phyloP scores from a whole-genome alignment of 2,797 vertebrate genomes.

The Microchirus variegatus region DNA sequence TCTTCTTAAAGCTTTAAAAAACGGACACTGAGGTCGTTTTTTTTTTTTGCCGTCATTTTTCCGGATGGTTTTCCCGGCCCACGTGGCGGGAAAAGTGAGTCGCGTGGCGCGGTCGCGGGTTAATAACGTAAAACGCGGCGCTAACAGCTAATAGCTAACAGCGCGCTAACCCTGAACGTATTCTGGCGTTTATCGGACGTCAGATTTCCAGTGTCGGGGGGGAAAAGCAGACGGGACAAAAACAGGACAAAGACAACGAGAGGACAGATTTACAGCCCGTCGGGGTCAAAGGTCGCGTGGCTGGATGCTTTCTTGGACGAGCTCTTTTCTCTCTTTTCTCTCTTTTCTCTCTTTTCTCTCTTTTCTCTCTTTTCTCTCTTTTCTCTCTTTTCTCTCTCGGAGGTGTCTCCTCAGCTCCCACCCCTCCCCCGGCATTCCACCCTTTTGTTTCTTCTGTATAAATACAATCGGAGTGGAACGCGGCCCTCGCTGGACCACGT shows the following conservation, averaged over 20 bases:
- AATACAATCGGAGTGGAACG: slow-evolving; percentile 73
- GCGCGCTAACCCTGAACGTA: no score
- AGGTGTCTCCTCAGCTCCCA: slow-evolving; percentile 76
- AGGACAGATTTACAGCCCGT: slow-evolving; percentile 83
- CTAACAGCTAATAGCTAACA: no score
- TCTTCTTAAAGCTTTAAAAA: no score
- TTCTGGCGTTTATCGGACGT: no score
- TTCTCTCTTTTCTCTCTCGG: slow-evolving; percentile 77
- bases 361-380: slow-evolving; percentile 76
- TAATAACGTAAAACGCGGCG: no score
- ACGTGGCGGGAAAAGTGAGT: no score
- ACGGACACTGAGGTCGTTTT: no score
- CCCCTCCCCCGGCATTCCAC: slow-evolving; percentile 80
- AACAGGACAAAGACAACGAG: slow-evolving; percentile 64
- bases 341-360: slow-evolving; percentile 55
- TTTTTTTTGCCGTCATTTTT: no score
- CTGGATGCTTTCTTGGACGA: slow-evolving; percentile 82
- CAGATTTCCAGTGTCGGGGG: no score
- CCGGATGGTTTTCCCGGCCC: no score
- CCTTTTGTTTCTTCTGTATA: slow-evolving; percentile 83
- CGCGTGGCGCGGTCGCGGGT: no score
- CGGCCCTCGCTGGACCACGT: slow-evolving; percentile 63
- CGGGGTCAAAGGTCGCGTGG: slow-evolving; percentile 76
- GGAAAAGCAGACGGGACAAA: slow-evolving; percentile 29
- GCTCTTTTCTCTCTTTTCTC: slow-evolving; percentile 65